Conservation (phyloP, 2,113 vertebrate species). For the Reinhardtius hippoglossoides region DNA sequence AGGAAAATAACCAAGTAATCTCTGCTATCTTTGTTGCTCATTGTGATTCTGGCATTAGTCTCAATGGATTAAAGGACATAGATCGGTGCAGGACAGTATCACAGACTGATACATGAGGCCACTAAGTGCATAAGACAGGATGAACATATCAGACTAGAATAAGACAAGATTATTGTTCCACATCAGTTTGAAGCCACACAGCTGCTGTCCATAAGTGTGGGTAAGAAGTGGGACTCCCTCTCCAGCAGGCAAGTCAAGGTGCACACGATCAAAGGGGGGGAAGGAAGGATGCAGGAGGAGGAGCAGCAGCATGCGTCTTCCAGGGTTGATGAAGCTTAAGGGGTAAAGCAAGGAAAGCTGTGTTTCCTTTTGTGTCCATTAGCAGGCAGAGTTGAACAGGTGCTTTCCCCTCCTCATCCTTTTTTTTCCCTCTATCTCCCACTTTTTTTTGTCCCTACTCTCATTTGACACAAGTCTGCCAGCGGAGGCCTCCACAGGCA, state of each 20-base stretch:
- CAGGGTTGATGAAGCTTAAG: conserved; percentile 25
- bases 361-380: conserved; percentile 61
- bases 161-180: conserved; percentile 56
- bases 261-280: conserved; percentile 25
- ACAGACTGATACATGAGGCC: conserved; percentile 56
- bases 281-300: conserved; percentile 25
- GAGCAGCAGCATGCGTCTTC: conserved; percentile 33
- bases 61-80: conserved; percentile 42
- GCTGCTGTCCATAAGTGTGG: conserved; percentile 56
- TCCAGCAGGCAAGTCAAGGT: conserved; percentile 71
- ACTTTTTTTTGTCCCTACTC: conserved; percentile 3
- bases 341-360: conserved; percentile 32
- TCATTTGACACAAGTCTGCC: conserved; percentile 90
- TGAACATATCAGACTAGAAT: conserved; percentile 43
- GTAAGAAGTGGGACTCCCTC: conserved; percentile 52
- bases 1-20: conserved; percentile 29
- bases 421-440: conserved; percentile 6
- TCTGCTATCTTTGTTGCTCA: conserved; percentile 21
- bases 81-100: conserved; percentile 46
- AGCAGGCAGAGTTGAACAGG: conserved; percentile 23
- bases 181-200: conserved; percentile 49
- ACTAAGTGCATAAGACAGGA: conserved; percentile 47
- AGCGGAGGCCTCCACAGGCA: conserved; percentile 90
- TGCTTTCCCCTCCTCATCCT: conserved; percentile 37
- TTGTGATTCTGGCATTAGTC: conserved; percentile 24